phyloP scores from a whole-genome alignment of 2,888 invertebrate species.

The Ganaspis brasiliensis region DNA sequence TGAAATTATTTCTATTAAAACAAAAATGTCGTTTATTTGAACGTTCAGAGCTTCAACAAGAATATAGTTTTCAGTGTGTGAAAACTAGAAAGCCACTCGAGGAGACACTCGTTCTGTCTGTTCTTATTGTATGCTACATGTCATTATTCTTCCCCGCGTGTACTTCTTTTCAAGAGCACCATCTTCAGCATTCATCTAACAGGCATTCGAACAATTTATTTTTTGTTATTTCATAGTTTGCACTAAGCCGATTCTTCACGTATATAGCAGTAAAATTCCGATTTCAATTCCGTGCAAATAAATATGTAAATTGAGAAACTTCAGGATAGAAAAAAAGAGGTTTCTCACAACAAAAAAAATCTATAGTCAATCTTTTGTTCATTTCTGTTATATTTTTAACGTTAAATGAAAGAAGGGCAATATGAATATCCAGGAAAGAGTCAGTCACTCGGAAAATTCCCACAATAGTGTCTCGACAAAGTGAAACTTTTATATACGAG shows the following conservation, averaged over 20 bases:
- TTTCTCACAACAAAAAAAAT: neutral
- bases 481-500: conserved; percentile 27
- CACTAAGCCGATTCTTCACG: neutral
- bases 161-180: conserved; percentile 13
- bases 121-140: conserved; percentile 21
- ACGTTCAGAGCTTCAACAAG: neutral
- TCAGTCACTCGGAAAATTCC: conserved; percentile 21
- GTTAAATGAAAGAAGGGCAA: conserved; percentile 8
- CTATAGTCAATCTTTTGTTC: neutral
- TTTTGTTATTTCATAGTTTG: neutral
- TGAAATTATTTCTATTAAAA: too few relatives aligned
- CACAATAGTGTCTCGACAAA: conserved; percentile 27
- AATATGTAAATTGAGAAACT: neutral
- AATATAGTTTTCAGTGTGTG: neutral
- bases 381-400: neutral
- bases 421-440: conserved; percentile 24
- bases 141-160: conserved; percentile 29
- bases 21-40: too few relatives aligned
- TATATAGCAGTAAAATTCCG: neutral
- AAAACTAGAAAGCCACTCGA: conserved; percentile 23
- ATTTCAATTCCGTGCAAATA: neutral
- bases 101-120: conserved; percentile 20
- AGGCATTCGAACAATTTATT: conserved; percentile 23
- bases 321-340: neutral
- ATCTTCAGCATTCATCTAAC: neutral